Conservation (phyloP, 2,797 vertebrate genomes). For the Spinus olivaceus region DNA sequence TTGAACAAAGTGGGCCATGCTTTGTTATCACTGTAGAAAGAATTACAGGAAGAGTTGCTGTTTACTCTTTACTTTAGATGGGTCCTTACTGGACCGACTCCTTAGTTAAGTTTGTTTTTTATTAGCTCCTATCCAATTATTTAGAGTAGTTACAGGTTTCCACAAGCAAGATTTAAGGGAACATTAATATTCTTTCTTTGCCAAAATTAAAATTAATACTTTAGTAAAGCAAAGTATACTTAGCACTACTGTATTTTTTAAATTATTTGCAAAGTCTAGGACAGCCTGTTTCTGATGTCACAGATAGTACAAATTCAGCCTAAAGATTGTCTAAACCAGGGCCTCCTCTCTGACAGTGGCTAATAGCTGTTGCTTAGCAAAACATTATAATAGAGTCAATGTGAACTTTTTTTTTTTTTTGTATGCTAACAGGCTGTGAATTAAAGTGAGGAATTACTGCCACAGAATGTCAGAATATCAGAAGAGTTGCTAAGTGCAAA, state of each 20-base stretch:
- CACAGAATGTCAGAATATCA: background rate
- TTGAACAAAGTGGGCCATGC: background rate
- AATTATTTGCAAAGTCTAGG: background rate
- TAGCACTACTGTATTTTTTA: background rate
- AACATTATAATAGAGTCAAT: background rate
- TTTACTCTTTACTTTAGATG: background rate
- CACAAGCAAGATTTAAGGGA: background rate
- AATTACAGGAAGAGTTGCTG: background rate
- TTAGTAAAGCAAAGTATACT: background rate
- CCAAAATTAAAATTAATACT: background rate
- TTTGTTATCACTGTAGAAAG: background rate
- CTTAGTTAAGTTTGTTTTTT: background rate
- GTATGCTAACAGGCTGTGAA: background rate
- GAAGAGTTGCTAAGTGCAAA: background rate
- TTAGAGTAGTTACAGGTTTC: background rate
- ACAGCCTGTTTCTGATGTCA: background rate
- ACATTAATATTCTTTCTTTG: slow-evolving; percentile 2
- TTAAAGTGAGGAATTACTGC: background rate
- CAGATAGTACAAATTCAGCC: background rate
- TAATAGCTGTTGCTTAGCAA: background rate
- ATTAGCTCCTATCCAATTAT: background rate
- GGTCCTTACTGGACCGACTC: background rate
- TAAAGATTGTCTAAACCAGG: background rate
- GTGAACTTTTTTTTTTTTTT: background rate
- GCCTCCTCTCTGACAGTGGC: background rate